Conservation (phyloP, 2,888 invertebrate genomes). For the Osmoderma eremita region DNA sequence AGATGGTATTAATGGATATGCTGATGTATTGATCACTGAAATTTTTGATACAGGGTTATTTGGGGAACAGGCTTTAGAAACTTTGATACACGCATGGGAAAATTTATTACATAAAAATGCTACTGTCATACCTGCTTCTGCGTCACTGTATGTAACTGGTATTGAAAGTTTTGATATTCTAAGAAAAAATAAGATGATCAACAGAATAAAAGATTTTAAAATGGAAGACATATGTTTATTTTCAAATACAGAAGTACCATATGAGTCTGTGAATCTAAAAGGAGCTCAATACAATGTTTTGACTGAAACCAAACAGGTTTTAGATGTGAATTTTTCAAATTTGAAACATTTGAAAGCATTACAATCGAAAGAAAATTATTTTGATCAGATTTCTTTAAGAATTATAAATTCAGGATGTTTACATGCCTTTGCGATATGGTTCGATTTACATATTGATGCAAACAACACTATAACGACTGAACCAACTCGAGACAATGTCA, state of each 20-base stretch:
- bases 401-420: slow-evolving; percentile 63
- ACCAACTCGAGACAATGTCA: slow-evolving; percentile 65
- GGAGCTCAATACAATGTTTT: slow-evolving; percentile 68
- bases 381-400: slow-evolving; percentile 60
- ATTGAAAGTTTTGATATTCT: slow-evolving; percentile 66
- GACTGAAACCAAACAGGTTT: slow-evolving; percentile 67
- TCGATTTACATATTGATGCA: slow-evolving; percentile 75
- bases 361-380: slow-evolving; percentile 49
- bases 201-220: slow-evolving; percentile 37
- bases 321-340: slow-evolving; percentile 74
- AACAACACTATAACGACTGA: slow-evolving; percentile 71
- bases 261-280: slow-evolving; percentile 76
- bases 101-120: slow-evolving; percentile 67
- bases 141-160: slow-evolving; percentile 72
- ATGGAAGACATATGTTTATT: slow-evolving; percentile 43
- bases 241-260: slow-evolving; percentile 65
- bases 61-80: slow-evolving; percentile 77
- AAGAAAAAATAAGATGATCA: slow-evolving; percentile 49
- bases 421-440: slow-evolving; percentile 78
- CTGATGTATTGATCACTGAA: slow-evolving; percentile 74
- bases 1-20: slow-evolving; percentile 26
- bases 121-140: slow-evolving; percentile 71
- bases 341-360: slow-evolving; percentile 63
- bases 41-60: slow-evolving; percentile 83
- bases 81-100: slow-evolving; percentile 76